Evolutionary conservation across 2,113 vertebrate species (phyloP).

Genomic region (Ramphastos sulfuratus): DNA sequence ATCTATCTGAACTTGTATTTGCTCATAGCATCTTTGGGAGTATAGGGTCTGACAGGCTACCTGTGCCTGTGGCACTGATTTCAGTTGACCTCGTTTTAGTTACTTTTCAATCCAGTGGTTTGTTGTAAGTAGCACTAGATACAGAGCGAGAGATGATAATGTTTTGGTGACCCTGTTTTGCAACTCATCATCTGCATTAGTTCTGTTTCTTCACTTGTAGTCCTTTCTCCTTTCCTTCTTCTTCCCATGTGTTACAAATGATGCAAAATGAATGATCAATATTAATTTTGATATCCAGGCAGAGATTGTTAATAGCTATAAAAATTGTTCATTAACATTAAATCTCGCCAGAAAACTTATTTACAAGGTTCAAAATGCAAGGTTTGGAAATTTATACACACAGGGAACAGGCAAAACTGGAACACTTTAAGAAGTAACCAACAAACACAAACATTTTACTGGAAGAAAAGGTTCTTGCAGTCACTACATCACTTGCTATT

Average conservation of each 20-base stretch:
- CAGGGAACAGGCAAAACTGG: too few species aligned
- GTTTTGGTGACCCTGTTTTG: neutral
- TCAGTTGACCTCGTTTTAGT: neutral
- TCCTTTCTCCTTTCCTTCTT: neutral
- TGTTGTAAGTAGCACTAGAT: neutral
- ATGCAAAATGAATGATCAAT: too few species aligned
- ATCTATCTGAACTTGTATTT: neutral
- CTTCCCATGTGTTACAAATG: neutral
- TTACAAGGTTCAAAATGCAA: too few species aligned
- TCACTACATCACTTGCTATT: too few species aligned
- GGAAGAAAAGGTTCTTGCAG: too few species aligned
- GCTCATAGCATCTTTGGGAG: neutral
- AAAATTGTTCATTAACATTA: too few species aligned
- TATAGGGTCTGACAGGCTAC: neutral
- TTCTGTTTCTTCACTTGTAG: neutral
- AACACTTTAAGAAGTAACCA: too few species aligned
- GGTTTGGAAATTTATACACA: too few species aligned
- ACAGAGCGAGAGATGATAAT: neutral
- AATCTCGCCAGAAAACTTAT: too few species aligned
- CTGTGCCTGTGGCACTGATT: neutral
- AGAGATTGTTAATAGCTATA: too few species aligned
- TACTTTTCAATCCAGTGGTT: neutral
- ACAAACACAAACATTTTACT: too few species aligned
- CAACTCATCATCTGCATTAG: neutral
- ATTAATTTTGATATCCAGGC: too few species aligned